Base-by-base conservation (phyloP, 1,140 invertebrate species). In the Parasteatoda tepidariorum region DNA sequence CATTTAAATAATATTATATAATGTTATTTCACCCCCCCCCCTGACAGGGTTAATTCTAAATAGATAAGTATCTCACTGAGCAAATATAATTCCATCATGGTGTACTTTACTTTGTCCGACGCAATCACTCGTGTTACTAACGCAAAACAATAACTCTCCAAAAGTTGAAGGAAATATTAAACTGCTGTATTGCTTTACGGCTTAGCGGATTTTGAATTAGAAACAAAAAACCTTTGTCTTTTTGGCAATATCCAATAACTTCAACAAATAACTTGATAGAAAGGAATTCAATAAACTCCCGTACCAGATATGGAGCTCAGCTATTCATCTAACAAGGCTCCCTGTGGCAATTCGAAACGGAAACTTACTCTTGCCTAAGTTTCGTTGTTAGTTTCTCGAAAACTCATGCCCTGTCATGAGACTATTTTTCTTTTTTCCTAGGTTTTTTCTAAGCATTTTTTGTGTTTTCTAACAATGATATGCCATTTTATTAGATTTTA, bases 191-290 rank as follows among this genome's bases (percentile, higher is more conserved):
- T 59, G 57, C 18, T 26, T 13, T 59, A n/a, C 13, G 57, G n/a
- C 24, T 26, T 26, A n/a, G 57, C 24, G 57, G 57, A 59, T 59
- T 48, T 13, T 24, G 71, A 61, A 74, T 74, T 74, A 74, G 71
- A 74, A 74, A 74, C 33, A 74, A 74, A 62, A 71, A 61, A 13
- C 31, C 13, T 64, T n/a, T 11, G 48, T 31, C 55, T 11, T 4
- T 59, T n/a, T 74, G 24, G 22, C 71, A 74, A 74, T 74, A 74
- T 74, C 71, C 71, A 74, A 74, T 74, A 74, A 24, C 70, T 74
- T 74, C 71, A 74, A 61, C 71, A 74, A 74, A 74, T 74, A 74
- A 61, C 55, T 33, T 74, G 71, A 74, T 74, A 33, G 71, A 74
- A 74, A 74, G 57, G 31, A 74, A 74, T 74, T 74, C 71, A 74